Base-by-base conservation (phyloP, 2,888 invertebrate species). In the Amiota mariae region DNA sequence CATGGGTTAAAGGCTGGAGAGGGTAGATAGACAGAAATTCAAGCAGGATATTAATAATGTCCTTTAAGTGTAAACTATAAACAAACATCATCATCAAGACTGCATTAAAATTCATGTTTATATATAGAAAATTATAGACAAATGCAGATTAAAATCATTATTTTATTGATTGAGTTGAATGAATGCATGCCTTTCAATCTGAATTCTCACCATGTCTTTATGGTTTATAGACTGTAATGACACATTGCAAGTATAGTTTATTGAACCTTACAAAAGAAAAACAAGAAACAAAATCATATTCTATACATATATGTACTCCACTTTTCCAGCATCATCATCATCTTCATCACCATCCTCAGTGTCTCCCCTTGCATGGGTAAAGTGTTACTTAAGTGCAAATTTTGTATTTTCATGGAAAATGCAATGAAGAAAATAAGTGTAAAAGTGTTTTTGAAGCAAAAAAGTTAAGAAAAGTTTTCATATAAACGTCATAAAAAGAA, bases 371-470 rank as follows among this genome's bases (percentile, higher is more conserved):
- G 12, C 2, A 51, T 51, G 54, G n/a, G 6, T 51, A 59, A 59
- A 18, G 59, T 59, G 20, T 20, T 10, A 59, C 11, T 59, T 51
- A 59, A 18, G 59, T 59, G 20, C 59, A 18, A 59, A 18, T 59
- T 59, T 59, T 59, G 11, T 18, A 59, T 59, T 18, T 59, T 20
- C 59, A 59, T 20, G 20, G 36, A 36, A 15, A 59, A 59, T 4
- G 15, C 59, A 20, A 15, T 59, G 18, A 59, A 59, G 20, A 11
- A 59, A n/a, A n/a, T n/a, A n/a, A n/a, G n/a, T n/a, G n/a, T n/a
- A n/a, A n/a, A 59, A 59, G 59, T 59, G 59, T 59, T 59, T 59
- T 15, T 59, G 18, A 59, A 59, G 59, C 20, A 20, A 20, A 20
- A 11, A 59, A 59, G 59, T 59, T 15, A 4, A 59, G 20, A 20